These are phyloP conservation scores for Heliconius himera DNA, from an alignment of 1,140 invertebrate species.

Conservation along the genomic window DNA sequence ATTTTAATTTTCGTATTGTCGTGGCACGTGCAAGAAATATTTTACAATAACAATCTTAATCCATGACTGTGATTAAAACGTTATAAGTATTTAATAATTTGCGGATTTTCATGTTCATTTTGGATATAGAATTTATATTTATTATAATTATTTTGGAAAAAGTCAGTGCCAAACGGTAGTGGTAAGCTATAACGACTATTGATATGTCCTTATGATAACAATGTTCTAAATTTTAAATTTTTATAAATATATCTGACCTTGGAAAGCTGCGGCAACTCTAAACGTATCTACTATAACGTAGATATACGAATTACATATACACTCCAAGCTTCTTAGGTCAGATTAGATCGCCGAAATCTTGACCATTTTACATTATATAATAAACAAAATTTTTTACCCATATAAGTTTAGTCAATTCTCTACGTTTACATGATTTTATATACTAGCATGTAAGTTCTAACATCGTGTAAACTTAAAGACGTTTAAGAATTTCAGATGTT, in stretches of 20 bases:
- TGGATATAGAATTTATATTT: conserved; percentile 61
- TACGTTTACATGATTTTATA: conserved; percentile 78
- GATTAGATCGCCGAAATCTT: conserved; percentile 79
- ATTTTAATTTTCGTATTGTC: conserved; percentile 64
- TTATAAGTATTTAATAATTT: conserved; percentile 63
- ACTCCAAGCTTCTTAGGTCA: conserved; percentile 65
- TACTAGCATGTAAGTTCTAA: conserved; percentile 51
- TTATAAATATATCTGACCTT: conserved; percentile 38
- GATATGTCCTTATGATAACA: conserved; percentile 56
- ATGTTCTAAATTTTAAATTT: conserved; percentile 58
- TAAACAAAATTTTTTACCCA: conserved; percentile 78
- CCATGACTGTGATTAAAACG: conserved; percentile 78
- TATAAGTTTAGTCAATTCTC: conserved; percentile 80
- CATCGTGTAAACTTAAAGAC: conserved; percentile 77
- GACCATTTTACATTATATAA: conserved; percentile 73
- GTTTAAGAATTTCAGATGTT: conserved; percentile 77
- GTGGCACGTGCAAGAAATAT: conserved; percentile 69
- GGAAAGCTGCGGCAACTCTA: conserved; percentile 24
- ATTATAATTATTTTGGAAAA: conserved; percentile 68
- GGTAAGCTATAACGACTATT: conserved; percentile 70
- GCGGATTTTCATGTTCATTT: conserved; percentile 59
- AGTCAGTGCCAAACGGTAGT: conserved; percentile 80
- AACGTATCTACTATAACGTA: conserved; percentile 1
- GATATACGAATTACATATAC: conserved; percentile 22
- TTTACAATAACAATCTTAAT: conserved; percentile 51